Evolutionary conservation across 2,113 vertebrate genomes (phyloP).

Genomic region (Nerophis ophidion): DNA sequence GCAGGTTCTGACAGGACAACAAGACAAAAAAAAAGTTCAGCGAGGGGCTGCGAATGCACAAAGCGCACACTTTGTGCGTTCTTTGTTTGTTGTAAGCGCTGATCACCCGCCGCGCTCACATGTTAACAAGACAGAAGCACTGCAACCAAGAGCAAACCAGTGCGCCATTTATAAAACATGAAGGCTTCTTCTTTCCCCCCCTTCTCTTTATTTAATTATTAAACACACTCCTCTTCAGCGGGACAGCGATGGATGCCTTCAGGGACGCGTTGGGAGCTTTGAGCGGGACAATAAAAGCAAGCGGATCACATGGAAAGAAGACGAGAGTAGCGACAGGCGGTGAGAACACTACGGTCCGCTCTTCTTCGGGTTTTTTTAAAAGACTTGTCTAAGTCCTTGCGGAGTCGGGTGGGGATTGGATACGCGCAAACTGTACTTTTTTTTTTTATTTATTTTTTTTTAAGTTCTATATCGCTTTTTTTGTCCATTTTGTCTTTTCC

Average conservation of each 20-base stretch:
- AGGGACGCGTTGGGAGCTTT: constrained; percentile 28
- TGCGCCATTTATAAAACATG: constrained; percentile 60
- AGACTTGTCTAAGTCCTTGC: neutral
- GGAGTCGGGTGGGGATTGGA: constrained; percentile 5
- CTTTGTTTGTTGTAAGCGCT: neutral
- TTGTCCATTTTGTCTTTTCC: neutral
- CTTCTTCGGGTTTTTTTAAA: neutral
- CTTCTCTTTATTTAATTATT: constrained; percentile 57
- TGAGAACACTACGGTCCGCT: constrained; percentile 2
- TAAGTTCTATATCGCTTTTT: neutral
- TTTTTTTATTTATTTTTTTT: too few relatives aligned
- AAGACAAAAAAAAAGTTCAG: neutral
- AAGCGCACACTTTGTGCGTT: neutral
- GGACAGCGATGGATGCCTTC: constrained; percentile 28
- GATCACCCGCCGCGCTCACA: constrained; percentile 9
- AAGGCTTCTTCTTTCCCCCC: constrained; percentile 38
- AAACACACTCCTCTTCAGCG: constrained; percentile 35
- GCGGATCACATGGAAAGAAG: constrained; percentile 12
- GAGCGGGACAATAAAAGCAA: constrained; percentile 32
- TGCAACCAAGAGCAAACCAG: constrained; percentile 10
- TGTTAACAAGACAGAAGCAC: constrained; percentile 1
- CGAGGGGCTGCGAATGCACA: neutral
- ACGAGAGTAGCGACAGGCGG: neutral
- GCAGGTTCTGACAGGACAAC: constrained; percentile 8
- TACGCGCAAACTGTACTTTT: neutral